Base-by-base conservation (phyloP, 2,888 invertebrate genomes). In the Euplexia lucipara region DNA sequence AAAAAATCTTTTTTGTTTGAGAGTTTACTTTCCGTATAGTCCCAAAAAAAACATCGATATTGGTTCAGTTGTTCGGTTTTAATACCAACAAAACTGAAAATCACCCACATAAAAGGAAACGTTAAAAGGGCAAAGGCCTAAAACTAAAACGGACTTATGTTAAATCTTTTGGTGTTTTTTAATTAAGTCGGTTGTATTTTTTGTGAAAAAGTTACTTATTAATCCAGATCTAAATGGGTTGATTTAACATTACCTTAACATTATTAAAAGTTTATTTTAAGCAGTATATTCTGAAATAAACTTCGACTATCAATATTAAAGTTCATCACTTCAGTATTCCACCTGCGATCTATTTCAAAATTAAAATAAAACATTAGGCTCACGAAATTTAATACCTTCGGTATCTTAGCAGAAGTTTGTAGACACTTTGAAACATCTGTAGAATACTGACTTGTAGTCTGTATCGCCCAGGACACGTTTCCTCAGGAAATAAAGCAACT, bases 401-500 rank as follows among this genome's bases (percentile, higher is more conserved):
- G 26, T 60, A 47, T 35, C 12, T 37, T 26, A 22, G 5, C 3
- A 62, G 16, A 39, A 65, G 18, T 70, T 39, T 70, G 2, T 20
- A 42, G 39, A 48, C 35, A 35, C 62, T 48, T 16, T 20, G 16
- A 30, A 34, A 63, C 63, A 48, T 72, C 32, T 64, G 42, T 45
- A 48, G 48, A 67, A 72, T 72, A 64, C 49, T 51, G 22, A 64
- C 49, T 51, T 22, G 14, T 37, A 64, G 5, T 42, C 8, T 26
- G 37, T 20, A 20, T 45, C 35, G 62, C 39, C 35, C 12, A 22
- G 8, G 8, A 35, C 68, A 69, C 75, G 54, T 74, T 7, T 54
- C 12, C 12, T 7, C 32, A n/a, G 18, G 32, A 74, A 67, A 74
- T 67, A 74, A 69, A 69, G 22, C 37, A 67, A 74, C 53, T 53